Conservation (phyloP, 2,113 vertebrate species). For the Salvelinus sp. region DNA sequence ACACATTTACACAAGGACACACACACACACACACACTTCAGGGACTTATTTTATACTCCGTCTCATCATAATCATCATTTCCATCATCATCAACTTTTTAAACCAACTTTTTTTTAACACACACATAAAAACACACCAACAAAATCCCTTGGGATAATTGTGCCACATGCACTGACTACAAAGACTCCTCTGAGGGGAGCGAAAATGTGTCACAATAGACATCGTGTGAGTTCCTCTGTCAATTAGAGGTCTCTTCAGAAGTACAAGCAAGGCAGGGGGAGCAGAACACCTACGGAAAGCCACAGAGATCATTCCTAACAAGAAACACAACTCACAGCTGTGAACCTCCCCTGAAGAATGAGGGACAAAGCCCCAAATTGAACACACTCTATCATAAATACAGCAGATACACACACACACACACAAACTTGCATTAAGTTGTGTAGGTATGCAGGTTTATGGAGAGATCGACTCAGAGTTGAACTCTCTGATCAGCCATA, state of each 20-base stretch:
- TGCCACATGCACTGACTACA: not conserved
- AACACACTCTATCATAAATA: not conserved
- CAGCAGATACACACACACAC: not conserved
- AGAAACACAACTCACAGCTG: not conserved
- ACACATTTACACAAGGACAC: conserved; percentile 8
- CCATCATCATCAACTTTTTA: not conserved
- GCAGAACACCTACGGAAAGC: not conserved
- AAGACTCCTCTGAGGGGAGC: not conserved
- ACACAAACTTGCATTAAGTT: not conserved
- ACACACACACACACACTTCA: not conserved
- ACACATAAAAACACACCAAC: not conserved
- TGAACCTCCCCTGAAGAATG: not conserved
- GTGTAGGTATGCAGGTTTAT: not conserved
- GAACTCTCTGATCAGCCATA: not conserved
- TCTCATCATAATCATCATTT: not conserved
- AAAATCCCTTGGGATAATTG: not conserved
- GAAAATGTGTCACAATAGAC: no score
- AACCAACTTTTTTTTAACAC: not conserved
- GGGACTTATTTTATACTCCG: not conserved
- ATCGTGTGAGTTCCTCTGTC: not conserved
- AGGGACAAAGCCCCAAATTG: not conserved
- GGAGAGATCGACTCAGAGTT: not conserved
- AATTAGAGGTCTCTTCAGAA: not conserved
- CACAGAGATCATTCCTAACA: not conserved
- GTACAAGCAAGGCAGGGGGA: not conserved